Evolutionary conservation across 2,113 vertebrate species (phyloP).

Genomic region (Lophius piscatorius): DNA sequence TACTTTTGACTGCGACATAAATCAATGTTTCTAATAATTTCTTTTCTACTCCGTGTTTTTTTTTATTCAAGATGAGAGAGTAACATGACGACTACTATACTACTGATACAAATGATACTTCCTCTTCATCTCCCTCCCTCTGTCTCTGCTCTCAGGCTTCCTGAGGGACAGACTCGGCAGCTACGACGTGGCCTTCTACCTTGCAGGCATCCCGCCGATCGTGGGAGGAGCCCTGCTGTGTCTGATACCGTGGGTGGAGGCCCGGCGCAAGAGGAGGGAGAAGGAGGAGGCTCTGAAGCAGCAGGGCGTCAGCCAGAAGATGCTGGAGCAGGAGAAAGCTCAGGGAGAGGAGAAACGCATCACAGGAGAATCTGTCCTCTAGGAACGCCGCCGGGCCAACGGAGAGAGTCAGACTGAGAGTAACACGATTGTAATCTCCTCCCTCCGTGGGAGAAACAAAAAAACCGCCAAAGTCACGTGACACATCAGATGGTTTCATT

Average conservation of each 20-base stretch:
- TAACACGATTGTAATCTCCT: constrained; percentile 35
- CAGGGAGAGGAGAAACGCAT: constrained; percentile 54
- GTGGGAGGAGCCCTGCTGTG: constrained; percentile 89
- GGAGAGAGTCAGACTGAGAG: constrained; percentile 11
- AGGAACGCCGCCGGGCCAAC: constrained; percentile 54
- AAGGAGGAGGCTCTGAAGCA: constrained; percentile 45
- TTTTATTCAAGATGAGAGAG: no score
- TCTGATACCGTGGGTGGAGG: constrained; percentile 91
- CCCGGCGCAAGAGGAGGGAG: constrained; percentile 67
- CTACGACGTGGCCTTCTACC: constrained; percentile 92
- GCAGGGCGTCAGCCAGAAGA: constrained; percentile 80
- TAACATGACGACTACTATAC: no score
- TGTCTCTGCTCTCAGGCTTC: constrained; percentile 79
- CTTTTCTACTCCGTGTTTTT: no score
- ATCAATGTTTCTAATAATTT: no score
- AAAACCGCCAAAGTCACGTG: constrained; percentile 53
- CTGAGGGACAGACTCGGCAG: constrained; percentile 85
- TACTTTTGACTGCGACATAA: no score
- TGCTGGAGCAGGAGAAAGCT: constrained; percentile 76
- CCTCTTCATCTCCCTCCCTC: background rate
- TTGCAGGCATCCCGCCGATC: constrained; percentile 94
- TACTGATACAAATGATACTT: background rate
- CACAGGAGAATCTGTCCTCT: constrained; percentile 83
- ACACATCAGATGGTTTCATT: constrained; percentile 52
- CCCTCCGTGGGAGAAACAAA: constrained; percentile 33